Percentiles rank a stretch among this genome's conserved stretches.
phyloP scores from a whole-genome alignment of 2,113 vertebrate species.

The Ginglymostoma cirratum region DNA sequence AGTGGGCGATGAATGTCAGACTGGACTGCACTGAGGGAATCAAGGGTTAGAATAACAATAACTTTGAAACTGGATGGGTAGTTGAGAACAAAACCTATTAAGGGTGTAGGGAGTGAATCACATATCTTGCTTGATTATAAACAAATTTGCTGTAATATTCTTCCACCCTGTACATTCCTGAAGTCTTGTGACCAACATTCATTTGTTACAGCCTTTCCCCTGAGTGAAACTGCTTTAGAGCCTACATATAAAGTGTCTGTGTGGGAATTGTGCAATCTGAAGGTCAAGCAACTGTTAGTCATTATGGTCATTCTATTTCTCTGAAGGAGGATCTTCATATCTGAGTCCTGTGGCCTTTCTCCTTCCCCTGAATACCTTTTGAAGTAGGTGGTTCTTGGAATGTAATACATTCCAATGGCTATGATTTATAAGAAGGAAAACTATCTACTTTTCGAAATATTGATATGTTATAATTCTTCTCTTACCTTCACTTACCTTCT shows the following conservation, averaged over 20 bases:
- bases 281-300: not conserved
- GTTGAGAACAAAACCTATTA: not conserved
- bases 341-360: not conserved
- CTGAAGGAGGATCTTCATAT: not conserved
- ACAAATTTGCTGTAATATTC: not conserved
- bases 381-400: not conserved
- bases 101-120: not conserved
- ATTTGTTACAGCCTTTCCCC: not conserved
- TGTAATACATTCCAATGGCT: not conserved
- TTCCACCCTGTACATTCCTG: not conserved
- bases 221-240: not conserved
- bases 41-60: not conserved
- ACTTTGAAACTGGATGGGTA: not conserved
- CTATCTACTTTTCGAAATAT: not conserved
- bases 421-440: not conserved
- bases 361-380: not conserved
- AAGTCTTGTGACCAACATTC: not conserved
- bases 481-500: no score
- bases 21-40: not conserved
- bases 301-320: not conserved
- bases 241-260: not conserved
- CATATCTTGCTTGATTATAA: not conserved
- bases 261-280: not conserved
- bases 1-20: not conserved
- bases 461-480: not conserved